These are phyloP conservation scores for Propithecus perrieri DNA, from an alignment of 2,797 vertebrate genomes.

Conservation along the genomic window DNA sequence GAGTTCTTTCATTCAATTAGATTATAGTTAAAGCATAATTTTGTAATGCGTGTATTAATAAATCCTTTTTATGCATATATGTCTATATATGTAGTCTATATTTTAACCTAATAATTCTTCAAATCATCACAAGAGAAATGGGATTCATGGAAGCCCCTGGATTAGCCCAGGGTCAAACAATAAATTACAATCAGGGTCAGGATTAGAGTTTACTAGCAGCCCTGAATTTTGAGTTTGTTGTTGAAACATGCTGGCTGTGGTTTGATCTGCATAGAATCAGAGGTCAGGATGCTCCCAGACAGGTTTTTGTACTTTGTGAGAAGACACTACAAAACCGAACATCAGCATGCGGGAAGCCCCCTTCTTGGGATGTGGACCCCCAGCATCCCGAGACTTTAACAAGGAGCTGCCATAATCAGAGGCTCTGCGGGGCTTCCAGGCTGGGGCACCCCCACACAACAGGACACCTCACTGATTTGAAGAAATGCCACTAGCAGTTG, in stretches of 20 bases:
- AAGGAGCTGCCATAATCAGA: neutral
- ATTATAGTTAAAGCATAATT: neutral
- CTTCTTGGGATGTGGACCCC: neutral
- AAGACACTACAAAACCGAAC: conserved; percentile 38
- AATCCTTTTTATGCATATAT: neutral
- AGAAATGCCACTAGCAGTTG: conserved; percentile 58
- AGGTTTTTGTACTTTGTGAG: conserved; percentile 49
- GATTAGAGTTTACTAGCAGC: neutral
- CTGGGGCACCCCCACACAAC: neutral
- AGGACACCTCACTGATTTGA: conserved; percentile 70
- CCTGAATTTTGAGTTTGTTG: neutral
- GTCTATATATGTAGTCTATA: neutral
- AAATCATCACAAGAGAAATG: neutral
- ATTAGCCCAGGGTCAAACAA: neutral
- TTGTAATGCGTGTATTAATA: neutral
- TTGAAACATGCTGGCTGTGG: conserved; percentile 7
- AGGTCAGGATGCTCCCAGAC: conserved; percentile 24
- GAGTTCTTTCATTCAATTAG: neutral
- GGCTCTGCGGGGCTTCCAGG: neutral
- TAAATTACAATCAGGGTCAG: conserved; percentile 9
- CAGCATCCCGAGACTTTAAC: neutral
- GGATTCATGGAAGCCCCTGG: neutral
- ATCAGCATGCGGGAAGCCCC: conserved; percentile 51
- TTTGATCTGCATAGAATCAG: conserved; percentile 62
- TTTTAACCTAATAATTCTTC: neutral